Evolutionary conservation across 2,888 invertebrate species (phyloP), one percentile per base, ranked within the genome.

Genomic region (Drosophila leonis): DNA sequence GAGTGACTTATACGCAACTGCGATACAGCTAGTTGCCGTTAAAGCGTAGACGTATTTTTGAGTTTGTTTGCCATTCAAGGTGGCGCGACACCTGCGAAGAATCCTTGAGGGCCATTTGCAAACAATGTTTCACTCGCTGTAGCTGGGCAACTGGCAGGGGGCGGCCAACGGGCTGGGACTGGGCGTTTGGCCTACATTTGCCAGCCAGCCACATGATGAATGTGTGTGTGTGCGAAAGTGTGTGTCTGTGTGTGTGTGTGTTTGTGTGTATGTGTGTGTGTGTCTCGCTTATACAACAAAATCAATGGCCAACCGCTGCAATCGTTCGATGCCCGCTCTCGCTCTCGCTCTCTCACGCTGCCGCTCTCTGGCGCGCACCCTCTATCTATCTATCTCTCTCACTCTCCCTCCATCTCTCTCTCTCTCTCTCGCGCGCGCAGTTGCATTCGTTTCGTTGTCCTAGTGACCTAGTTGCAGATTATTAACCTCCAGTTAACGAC

Each of bases 381-480:
- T 24, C 27, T 41, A 49, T 57, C 46, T 51, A 39, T 18, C 46
- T 57, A n/a, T 48, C 62, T 33, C 66, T 54, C 60, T 55, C 29
- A 48, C 10, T n/a, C 46, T 41, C 41, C 33, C 35, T 12, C 51
- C 10, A 44, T 42, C 37, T 31, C 46, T 59, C 15, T 54, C 62
- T 39, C 65, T 59, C 63, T 56, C 35, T 49, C 10, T 33, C 29
- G 33, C 49, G 29, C 54, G 24, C 56, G 20, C 15, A 65, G 66
- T 83, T 91, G 92, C 91, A 92, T 86, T 88, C 65, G 57, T 49
- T 76, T 55, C 67, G 73, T 75, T 89, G 92, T 85, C 92, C 93
- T 89, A 93, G 88, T 93, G 90, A 93, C 93, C 93, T 74, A 89
- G 75, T 90, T 93, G 77, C 84, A 90, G 93, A 92, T 92, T 92